Percentiles rank a stretch among this genome's conserved stretches.
Conservation (phyloP, 2,888 invertebrate genomes). For the Aphidoletes aphidimyza region DNA sequence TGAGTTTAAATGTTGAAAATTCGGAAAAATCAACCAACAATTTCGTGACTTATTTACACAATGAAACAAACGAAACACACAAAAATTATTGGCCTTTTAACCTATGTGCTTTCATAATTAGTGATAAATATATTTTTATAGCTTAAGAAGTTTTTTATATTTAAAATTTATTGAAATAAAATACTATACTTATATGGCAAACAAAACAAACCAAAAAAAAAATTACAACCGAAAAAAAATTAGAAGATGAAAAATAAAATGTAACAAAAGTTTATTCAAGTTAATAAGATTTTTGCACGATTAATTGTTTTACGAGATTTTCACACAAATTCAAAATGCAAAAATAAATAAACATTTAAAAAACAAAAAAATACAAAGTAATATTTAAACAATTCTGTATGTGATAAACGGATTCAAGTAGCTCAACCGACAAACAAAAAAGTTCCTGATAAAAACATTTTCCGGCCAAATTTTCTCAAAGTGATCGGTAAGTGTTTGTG, state of each 20-base stretch:
- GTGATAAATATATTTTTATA: conserved; percentile 45
- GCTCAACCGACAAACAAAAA: background rate
- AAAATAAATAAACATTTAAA: background rate
- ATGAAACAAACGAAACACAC: background rate
- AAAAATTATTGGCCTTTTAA: conserved; percentile 41
- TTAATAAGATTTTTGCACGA: background rate
- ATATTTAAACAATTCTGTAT: background rate
- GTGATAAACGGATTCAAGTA: background rate
- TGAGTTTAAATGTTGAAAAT: too few species aligned
- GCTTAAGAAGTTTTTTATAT: conserved; percentile 23
- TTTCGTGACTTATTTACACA: background rate
- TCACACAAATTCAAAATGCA: too few species aligned
- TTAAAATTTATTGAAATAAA: conserved; percentile 2
- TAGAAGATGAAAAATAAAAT: too few species aligned
- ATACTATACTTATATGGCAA: background rate
- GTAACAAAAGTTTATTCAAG: conserved; percentile 16
- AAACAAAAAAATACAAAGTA: background rate
- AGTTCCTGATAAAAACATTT: conserved; percentile 13
- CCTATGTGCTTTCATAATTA: conserved; percentile 50
- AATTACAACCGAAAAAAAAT: background rate
- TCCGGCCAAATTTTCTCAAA: background rate
- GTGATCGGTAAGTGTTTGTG: background rate
- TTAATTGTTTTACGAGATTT: too few species aligned
- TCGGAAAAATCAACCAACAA: background rate
- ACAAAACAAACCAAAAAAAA: background rate